Conservation (phyloP, 1,140 invertebrate genomes). For the Dendroctonus valens region DNA sequence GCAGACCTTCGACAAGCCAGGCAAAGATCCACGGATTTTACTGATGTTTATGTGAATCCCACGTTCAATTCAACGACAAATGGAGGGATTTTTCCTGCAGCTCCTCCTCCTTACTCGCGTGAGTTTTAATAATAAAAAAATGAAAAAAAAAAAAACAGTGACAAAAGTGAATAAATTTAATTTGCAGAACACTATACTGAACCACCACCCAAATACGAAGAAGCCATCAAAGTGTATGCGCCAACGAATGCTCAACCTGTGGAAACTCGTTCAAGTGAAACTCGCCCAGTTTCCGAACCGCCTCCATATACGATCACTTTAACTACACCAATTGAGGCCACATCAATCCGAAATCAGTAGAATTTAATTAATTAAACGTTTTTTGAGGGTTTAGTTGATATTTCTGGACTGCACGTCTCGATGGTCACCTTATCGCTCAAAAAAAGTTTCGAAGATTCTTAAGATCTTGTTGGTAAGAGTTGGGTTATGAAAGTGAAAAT, state of each 20-base stretch:
- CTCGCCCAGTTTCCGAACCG: neutral
- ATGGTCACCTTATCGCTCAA: too few species aligned
- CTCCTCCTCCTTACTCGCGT: slow-evolving; percentile 27
- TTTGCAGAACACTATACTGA: slow-evolving; percentile 12
- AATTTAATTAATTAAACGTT: too few species aligned
- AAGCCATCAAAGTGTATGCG: slow-evolving; percentile 16
- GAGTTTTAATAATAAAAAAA: neutral
- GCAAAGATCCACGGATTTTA: slow-evolving; percentile 3
- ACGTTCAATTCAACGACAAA: slow-evolving; percentile 1
- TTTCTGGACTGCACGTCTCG: too few species aligned
- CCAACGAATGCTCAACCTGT: neutral
- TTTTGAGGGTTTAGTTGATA: too few species aligned
- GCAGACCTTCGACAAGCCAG: slow-evolving; percentile 7
- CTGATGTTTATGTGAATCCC: slow-evolving; percentile 15
- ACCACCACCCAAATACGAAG: slow-evolving; percentile 24
- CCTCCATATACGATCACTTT: slow-evolving; percentile 8
- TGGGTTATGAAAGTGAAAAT: too few species aligned
- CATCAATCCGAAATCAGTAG: neutral
- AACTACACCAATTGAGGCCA: neutral
- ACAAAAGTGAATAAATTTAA: neutral
- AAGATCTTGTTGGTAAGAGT: too few species aligned
- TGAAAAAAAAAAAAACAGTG: too few species aligned
- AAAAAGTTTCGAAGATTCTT: too few species aligned
- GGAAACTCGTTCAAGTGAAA: neutral
- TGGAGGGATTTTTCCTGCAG: slow-evolving; percentile 15